These are phyloP conservation scores for Glaucidium brasilianum DNA, from an alignment of 2,113 vertebrate genomes.

Conservation along the genomic window DNA sequence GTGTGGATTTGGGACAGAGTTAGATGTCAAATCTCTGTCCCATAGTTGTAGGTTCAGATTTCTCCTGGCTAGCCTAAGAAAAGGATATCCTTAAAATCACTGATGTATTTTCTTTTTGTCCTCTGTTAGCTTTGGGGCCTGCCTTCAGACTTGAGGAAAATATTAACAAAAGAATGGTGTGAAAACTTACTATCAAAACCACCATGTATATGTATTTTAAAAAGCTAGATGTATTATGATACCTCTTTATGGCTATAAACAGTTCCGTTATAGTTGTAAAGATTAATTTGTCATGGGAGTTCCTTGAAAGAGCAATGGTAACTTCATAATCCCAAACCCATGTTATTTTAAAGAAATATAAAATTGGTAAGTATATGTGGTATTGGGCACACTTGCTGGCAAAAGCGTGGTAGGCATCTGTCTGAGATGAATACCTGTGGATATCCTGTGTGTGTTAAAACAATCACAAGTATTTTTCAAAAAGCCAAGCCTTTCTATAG, in stretches of 20 bases:
- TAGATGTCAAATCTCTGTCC: background rate
- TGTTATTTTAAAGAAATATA: background rate
- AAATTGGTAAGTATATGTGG: background rate
- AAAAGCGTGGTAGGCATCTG: background rate
- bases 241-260: background rate
- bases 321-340: background rate
- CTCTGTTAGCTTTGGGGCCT: background rate
- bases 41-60: background rate
- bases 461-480: background rate
- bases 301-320: background rate
- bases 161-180: background rate
- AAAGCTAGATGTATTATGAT: background rate
- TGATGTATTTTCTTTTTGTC: background rate
- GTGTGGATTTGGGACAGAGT: background rate
- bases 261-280: background rate
- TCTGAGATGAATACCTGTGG: background rate
- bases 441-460: background rate
- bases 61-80: background rate
- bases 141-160: background rate
- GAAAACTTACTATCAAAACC: background rate
- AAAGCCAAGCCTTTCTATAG: background rate
- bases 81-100: background rate
- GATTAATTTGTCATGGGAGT: background rate
- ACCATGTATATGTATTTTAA: background rate
- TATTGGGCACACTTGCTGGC: background rate